These are phyloP conservation scores for Melanotaenia maccullochi DNA, from an alignment of 2,797 vertebrate species.

Conservation along the genomic window DNA sequence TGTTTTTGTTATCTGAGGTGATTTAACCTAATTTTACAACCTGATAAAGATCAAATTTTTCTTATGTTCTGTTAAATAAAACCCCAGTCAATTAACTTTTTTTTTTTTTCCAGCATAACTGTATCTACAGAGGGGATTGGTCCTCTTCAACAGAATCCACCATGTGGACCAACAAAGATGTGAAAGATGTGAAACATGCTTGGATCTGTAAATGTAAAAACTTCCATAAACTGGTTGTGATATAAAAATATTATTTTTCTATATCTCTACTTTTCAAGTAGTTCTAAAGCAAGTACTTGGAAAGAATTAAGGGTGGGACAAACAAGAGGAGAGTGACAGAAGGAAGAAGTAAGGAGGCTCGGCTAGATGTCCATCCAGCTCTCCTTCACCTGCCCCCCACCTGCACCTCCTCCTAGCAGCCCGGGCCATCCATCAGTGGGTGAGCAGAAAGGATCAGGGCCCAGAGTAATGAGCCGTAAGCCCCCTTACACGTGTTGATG, in stretches of 20 bases:
- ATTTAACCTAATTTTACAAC: background rate
- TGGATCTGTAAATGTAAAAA: too few species aligned
- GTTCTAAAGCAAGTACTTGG: background rate
- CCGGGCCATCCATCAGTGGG: conserved; percentile 82
- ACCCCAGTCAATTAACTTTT: background rate
- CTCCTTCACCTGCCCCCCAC: conserved; percentile 45
- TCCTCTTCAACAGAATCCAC: background rate
- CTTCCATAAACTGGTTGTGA: background rate
- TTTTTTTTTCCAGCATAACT: background rate
- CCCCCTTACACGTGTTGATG: conserved; percentile 86
- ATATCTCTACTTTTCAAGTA: background rate
- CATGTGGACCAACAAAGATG: background rate
- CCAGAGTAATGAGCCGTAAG: conserved; percentile 84
- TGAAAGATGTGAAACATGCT: too few species aligned
- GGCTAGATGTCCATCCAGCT: conserved; percentile 60
- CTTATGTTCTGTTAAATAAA: background rate
- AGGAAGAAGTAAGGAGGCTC: conserved; percentile 34
- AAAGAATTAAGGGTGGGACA: conserved; percentile 6
- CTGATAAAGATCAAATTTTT: background rate
- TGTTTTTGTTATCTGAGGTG: background rate
- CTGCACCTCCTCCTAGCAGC: conserved; percentile 48
- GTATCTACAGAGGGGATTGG: background rate
- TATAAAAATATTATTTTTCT: too few species aligned
- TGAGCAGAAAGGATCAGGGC: conserved; percentile 76
- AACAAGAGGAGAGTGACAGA: conserved; percentile 14